Evolutionary conservation across 2,888 invertebrate genomes (phyloP), one percentile per base, ranked within the genome.

Genomic region (Nasonovia ribisnigri): DNA sequence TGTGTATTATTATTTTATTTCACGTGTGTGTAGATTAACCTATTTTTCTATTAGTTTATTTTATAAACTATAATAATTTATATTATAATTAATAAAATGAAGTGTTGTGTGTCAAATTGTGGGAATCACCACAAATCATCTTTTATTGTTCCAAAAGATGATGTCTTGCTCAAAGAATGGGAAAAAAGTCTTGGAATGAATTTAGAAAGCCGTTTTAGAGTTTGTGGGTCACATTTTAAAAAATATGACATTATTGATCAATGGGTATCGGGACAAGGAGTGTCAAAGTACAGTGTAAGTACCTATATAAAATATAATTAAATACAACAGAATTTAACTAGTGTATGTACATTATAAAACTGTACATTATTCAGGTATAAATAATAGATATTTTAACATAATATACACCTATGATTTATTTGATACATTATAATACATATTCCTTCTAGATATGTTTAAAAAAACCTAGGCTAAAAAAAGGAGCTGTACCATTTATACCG

Each of bases 141-240:
- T 67, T 67, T 67, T 67, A 11, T 6, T 6, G 24, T 54, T 54
- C 54, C 54, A 54, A 54, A 54, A 54, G 54, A 54, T 54, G 4
- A 67, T 67, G 8, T 67, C 29, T 67, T 67, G 29, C 67, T 67
- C n/a, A 67, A 67, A 67, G 8, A 67, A 67, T 67, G n/a, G 67
- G n/a, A 67, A n/a, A 67, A n/a, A 67, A 67, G 29, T n/a, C n/a
- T 67, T 67, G 67, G 67, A 67, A 67, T 67, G 67, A 67, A 67
- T 67, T 67, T 67, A 67, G 67, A n/a, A 67, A 67, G n/a, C 4
- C 2, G 0, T 24, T 67, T n/a, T n/a, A 67, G n/a, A 67, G 67
- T 67, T 67, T 67, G 67, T n/a, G 67, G 2, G 2, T 67, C 29
- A 67, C 67, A 67, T 67, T 60, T 60, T 10, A 60, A 29, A 29